Conservation (phyloP, 2,888 invertebrate species). For the Nezara viridula region DNA sequence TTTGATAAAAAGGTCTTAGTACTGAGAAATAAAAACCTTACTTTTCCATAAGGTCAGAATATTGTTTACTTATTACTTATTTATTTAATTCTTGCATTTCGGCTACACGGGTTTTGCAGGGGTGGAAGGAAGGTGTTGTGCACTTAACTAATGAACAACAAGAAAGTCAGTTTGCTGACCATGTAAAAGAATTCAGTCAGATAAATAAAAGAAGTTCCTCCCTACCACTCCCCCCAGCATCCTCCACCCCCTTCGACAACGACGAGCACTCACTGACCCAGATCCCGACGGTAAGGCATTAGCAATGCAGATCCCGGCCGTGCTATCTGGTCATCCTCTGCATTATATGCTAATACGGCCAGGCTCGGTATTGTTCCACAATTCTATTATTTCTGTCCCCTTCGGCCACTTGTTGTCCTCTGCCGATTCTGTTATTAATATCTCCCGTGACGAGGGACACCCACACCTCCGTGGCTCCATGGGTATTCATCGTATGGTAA, state of each 20-base stretch:
- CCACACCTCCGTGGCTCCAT: slow-evolving; percentile 32
- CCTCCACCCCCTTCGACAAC: neutral
- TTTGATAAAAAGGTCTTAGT: too few species aligned
- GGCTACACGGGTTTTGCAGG: too few species aligned
- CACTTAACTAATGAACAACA: too few species aligned
- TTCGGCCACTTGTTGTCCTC: neutral
- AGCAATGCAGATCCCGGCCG: slow-evolving; percentile 51
- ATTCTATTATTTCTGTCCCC: slow-evolving; percentile 55
- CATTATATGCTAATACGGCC: slow-evolving; percentile 55
- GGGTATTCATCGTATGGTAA: slow-evolving; percentile 44
- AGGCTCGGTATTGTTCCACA: slow-evolving; percentile 55
- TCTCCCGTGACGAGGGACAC: slow-evolving; percentile 38
- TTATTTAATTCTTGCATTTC: too few species aligned
- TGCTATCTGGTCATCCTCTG: slow-evolving; percentile 52
- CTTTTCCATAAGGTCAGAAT: too few species aligned
- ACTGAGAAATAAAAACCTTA: too few species aligned
- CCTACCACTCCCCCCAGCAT: neutral
- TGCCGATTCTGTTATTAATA: slow-evolving; percentile 51
- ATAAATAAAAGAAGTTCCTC: too few species aligned
- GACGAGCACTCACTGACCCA: slow-evolving; percentile 48
- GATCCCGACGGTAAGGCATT: slow-evolving; percentile 38
- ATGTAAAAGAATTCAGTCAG: too few species aligned
- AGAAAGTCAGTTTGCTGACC: too few species aligned
- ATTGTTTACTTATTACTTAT: too few species aligned
- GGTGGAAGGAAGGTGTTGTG: too few species aligned